Base-by-base conservation (phyloP, 2,888 invertebrate genomes). In the Andrena bicolor region DNA sequence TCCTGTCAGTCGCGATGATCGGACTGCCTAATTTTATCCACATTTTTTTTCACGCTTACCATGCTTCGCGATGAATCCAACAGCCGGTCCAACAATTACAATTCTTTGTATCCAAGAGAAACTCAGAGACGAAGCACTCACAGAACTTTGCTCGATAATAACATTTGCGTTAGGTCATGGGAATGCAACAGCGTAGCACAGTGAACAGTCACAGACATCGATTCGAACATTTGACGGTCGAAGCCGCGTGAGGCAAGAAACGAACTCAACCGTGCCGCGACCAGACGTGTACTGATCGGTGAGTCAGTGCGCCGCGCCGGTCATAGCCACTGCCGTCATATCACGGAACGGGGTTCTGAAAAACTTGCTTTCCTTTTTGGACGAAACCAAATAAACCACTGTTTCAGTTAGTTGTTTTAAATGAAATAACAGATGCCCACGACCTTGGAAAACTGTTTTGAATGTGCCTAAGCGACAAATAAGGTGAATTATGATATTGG, bases 281-380 rank as follows among this genome's bases (percentile, higher is more conserved):
- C 32, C 56, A 28, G 80, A 80, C 80, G 53, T 41, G 66, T 35
- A 80, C 80, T 80, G 66, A 63, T 72, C 72, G 80, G 80, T 80
- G 80, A 80, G 80, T 80, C 80, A 80, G 80, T 72, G 68, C 72
- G 72, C 72, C 53, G 72, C 72, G 72, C 72, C 61, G 60, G 80
- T 80, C 80, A 35, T 51, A 80, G 41, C 71, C 32, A 66, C 35
- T 63, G 61, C 56, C 72, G 71, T 71, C 71, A 72, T 60, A 49
- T 32, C 53, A 28, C 30, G 72, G 32, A 68, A 80, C 72, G 71
- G 66, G 66, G 66, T 20, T 53, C 71, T 64, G 66, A 66, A 71
- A 72, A 70, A 66, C 53, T 35, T 28, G 41, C 60, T 32, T 20
- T 35, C 10, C 2, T 41, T 41, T 41, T 41, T 4, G 16, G 4